Conservation (phyloP, 2,888 invertebrate genomes). For the Hirtodrosophila trivittata region DNA sequence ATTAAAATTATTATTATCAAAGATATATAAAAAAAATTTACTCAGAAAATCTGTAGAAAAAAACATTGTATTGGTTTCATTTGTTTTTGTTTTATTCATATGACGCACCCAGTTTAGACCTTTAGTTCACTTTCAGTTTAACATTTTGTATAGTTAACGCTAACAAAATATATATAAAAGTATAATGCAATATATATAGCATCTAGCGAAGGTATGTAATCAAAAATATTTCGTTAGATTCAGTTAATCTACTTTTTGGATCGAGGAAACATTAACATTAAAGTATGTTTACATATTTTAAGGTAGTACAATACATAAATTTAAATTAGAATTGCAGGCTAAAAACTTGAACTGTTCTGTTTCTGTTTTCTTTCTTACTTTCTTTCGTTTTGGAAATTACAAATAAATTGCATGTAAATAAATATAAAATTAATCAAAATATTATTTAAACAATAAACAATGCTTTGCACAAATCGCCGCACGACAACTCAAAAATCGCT, state of each 20-base stretch:
- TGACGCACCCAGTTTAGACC: conserved; percentile 66
- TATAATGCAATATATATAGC: conserved; percentile 62
- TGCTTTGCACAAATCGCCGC: conserved; percentile 82
- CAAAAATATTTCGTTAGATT: conserved; percentile 52
- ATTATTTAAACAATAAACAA: conserved; percentile 67
- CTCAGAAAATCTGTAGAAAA: no score
- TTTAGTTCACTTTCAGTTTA: conserved; percentile 52
- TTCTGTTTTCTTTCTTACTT: no score
- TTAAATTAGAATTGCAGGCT: conserved; percentile 38
- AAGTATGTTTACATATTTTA: conserved; percentile 44
- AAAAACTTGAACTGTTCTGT: conserved; percentile 40
- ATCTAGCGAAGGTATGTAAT: conserved; percentile 60
- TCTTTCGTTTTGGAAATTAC: conserved; percentile 23
- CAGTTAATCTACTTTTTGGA: conserved; percentile 70
- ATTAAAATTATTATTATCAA: no score
- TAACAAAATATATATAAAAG: conserved; percentile 62
- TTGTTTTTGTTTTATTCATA: conserved; percentile 61
- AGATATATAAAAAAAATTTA: no score
- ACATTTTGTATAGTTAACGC: conserved; percentile 68
- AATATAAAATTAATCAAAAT: conserved; percentile 60
- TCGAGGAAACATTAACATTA: conserved; percentile 34
- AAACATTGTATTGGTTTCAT: no score
- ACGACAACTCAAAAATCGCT: conserved; percentile 73
- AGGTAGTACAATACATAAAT: conserved; percentile 41
- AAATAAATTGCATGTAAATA: conserved; percentile 57